A percentile compares a stretch with the other conserved stretches of the same genome.
phyloP scores from a whole-genome alignment of 2,888 invertebrate genomes.

The Caenorhabditis sp. region DNA sequence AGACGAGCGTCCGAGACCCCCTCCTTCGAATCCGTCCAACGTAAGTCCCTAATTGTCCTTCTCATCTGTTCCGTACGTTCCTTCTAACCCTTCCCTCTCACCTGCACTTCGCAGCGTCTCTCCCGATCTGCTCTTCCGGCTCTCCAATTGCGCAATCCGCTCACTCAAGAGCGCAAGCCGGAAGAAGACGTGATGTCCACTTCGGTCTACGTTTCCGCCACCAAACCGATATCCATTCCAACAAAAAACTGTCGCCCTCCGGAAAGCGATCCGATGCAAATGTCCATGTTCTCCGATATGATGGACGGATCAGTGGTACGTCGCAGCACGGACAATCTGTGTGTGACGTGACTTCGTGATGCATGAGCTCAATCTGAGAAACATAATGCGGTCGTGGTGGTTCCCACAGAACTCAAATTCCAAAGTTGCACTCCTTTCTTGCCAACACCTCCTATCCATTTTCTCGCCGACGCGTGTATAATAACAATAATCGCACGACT shows the following conservation, averaged over 20 bases:
- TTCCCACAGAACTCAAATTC: constrained; percentile 2
- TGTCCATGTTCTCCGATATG: constrained; percentile 59
- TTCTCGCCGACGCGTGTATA: constrained; percentile 11
- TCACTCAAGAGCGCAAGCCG: constrained; percentile 27
- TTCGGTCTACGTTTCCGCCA: constrained; percentile 29
- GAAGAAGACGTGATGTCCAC: constrained; percentile 48
- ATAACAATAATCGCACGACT: constrained; percentile 48
- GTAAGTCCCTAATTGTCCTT: constrained; percentile 29
- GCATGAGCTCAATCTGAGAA: not conserved
- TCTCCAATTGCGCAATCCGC: constrained; percentile 55
- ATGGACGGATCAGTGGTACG: constrained; percentile 66
- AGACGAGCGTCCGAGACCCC: constrained; percentile 35
- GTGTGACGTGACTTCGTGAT: constrained; percentile 16
- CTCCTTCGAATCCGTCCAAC: constrained; percentile 7
- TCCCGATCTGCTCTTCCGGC: constrained; percentile 66
- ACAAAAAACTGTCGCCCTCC: constrained; percentile 34
- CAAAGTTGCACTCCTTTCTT: constrained; percentile 3
- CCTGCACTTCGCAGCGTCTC: constrained; percentile 51
- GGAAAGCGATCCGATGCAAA: constrained; percentile 60
- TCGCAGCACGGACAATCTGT: constrained; percentile 22
- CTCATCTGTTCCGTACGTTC: not conserved
- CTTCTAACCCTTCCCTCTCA: not conserved
- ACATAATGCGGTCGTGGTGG: too few relatives aligned
- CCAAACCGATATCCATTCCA: constrained; percentile 41
- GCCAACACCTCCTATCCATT: constrained; percentile 17